Evolutionary conservation across 2,797 vertebrate species (phyloP).

Genomic region (Urocyon cinereoargenteus): DNA sequence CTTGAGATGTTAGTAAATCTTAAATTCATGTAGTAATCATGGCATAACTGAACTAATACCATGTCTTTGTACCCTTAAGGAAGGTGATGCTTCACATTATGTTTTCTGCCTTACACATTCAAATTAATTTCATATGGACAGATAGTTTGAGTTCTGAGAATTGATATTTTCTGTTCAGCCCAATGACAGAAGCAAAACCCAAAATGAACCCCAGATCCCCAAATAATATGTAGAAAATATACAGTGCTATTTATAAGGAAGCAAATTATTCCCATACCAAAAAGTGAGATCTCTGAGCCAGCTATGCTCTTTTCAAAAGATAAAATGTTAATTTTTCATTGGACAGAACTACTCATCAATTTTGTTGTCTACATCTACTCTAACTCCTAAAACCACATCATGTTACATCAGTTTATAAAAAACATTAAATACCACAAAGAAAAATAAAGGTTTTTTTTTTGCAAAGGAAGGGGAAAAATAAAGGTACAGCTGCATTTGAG

Average conservation of each 20-base stretch:
- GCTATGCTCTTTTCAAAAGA: neutral
- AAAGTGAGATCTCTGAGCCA: neutral
- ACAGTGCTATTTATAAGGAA: neutral
- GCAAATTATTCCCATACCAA: neutral
- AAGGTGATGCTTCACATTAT: neutral
- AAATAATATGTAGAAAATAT: neutral
- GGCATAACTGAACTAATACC: neutral
- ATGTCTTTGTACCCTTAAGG: neutral
- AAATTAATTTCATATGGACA: neutral
- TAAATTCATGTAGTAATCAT: neutral
- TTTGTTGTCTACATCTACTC: neutral
- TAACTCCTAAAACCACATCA: neutral
- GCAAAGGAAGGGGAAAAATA: neutral
- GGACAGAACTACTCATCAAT: neutral
- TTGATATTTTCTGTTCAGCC: neutral
- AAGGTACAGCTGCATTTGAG: neutral
- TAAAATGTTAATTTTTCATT: neutral
- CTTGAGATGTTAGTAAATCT: neutral
- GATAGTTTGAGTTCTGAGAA: neutral
- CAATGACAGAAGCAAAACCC: neutral
- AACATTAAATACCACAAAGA: neutral
- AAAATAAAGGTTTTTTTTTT: conserved; percentile 11
- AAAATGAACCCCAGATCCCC: neutral
- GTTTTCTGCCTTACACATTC: neutral
- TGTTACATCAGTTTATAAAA: neutral